These are phyloP conservation scores for Crossaster papposus DNA, from an alignment of 53 echinoderm and acorn worm genomes.

Conservation along the genomic window DNA sequence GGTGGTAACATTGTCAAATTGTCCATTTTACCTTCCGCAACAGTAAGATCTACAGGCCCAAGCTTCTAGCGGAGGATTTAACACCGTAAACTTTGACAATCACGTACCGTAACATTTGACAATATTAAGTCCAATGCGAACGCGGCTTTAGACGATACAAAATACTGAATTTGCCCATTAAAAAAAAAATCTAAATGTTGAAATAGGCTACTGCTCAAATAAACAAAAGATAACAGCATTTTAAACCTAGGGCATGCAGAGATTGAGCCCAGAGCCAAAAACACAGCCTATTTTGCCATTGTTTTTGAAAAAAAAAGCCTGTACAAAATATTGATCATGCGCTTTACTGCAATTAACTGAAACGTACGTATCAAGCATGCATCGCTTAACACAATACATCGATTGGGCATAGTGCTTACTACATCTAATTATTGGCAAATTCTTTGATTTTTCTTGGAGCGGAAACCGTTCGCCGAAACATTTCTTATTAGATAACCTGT, in stretches of 20 bases:
- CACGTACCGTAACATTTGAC: no score
- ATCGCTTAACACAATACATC: background rate
- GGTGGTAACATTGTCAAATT: no score
- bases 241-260: background rate
- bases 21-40: no score
- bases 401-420: background rate
- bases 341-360: background rate
- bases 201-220: no score
- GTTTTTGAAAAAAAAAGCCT: background rate
- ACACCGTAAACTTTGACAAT: no score
- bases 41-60: no score
- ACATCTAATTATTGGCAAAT: slow-evolving; percentile 5
- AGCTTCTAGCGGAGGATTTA: no score
- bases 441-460: background rate
- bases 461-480: background rate
- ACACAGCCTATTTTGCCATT: background rate
- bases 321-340: background rate
- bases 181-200: no score
- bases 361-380: background rate
- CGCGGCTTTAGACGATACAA: no score
- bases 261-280: background rate
- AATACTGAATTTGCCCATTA: no score
- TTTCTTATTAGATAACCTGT: background rate
- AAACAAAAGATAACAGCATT: background rate
- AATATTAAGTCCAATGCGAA: no score